Conservation (phyloP, 2,797 vertebrate genomes). For the Synaphobranchus kaupii region DNA sequence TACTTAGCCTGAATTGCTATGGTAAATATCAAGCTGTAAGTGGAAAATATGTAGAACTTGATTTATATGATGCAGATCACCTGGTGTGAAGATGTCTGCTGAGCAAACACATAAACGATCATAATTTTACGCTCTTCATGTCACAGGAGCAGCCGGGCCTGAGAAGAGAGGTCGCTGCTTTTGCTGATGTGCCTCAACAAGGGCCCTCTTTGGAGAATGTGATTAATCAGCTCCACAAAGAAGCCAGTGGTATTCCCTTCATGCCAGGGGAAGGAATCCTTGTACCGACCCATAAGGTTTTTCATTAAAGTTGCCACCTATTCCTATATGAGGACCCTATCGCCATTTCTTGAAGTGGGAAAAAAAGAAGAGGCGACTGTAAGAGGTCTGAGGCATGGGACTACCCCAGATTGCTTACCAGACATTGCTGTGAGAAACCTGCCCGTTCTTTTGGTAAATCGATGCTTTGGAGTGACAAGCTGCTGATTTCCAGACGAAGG, state of each 20-base stretch:
- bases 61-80: not conserved
- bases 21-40: not conserved
- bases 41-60: conserved; percentile 1
- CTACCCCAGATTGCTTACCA: not conserved
- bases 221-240: not conserved
- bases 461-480: not conserved
- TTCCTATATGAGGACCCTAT: not conserved
- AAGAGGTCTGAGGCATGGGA: not conserved
- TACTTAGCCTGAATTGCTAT: not conserved
- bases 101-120: not conserved
- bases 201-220: not conserved
- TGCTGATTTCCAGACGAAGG: not conserved
- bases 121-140: not conserved
- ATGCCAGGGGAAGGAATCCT: not conserved
- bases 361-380: not conserved
- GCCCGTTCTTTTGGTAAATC: not conserved
- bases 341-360: not conserved
- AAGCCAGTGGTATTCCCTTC: not conserved
- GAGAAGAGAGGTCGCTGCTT: not conserved
- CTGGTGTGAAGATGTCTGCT: not conserved
- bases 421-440: not conserved
- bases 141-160: not conserved
- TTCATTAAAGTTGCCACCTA: not conserved
- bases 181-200: not conserved
- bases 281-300: not conserved